Conservation (phyloP, 2,888 invertebrate genomes). For the Hydraecia micacea region DNA sequence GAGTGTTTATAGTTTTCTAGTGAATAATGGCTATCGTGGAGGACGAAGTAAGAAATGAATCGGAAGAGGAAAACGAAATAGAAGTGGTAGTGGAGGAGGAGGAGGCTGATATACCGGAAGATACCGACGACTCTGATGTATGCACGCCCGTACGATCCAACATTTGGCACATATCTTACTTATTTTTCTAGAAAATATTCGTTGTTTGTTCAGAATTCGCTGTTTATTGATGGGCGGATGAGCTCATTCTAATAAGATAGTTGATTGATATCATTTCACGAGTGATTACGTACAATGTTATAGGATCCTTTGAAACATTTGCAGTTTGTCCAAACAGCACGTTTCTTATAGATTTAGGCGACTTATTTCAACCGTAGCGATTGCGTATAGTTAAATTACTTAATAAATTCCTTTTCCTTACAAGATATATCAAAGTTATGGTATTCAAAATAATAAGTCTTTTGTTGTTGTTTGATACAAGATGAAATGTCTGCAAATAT, state of each 20-base stretch:
- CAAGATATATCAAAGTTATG: background rate
- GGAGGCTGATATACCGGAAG: constrained; percentile 79
- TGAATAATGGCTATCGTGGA: constrained; percentile 86
- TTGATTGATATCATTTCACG: background rate
- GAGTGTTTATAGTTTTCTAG: constrained; percentile 65
- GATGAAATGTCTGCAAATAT: background rate
- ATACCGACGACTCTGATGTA: constrained; percentile 87
- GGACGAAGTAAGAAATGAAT: constrained; percentile 87
- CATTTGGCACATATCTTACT: constrained; percentile 53
- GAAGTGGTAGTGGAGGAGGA: constrained; percentile 87
- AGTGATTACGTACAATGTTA: background rate
- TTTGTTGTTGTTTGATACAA: constrained; percentile 1
- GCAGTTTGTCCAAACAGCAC: background rate
- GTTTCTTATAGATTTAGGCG: constrained; percentile 1
- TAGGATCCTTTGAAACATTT: constrained; percentile 14
- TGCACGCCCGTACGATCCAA: constrained; percentile 64
- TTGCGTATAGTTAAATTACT: background rate
- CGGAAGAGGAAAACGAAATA: constrained; percentile 87
- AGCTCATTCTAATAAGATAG: constrained; percentile 1
- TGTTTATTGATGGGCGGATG: constrained; percentile 22
- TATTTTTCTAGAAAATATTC: constrained; percentile 32
- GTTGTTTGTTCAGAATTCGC: background rate
- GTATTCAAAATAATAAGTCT: background rate
- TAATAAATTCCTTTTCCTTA: background rate
- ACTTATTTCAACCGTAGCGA: background rate